These are phyloP conservation scores for Polia nebulosa DNA, from an alignment of 2,888 invertebrate species.

Conservation along the genomic window DNA sequence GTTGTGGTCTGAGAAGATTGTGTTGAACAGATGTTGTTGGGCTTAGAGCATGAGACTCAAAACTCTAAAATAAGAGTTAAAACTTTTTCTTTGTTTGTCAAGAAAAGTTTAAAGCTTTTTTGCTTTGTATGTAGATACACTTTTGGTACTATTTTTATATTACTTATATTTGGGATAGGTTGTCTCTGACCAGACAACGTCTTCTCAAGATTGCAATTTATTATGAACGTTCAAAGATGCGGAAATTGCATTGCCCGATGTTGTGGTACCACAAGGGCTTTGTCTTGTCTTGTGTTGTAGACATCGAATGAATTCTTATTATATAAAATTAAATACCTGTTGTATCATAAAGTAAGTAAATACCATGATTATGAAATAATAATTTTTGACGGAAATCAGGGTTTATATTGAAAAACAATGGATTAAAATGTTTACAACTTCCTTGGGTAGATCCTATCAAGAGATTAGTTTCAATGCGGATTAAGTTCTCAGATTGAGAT, in stretches of 20 bases:
- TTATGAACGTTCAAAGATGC: background rate
- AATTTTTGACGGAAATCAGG: background rate
- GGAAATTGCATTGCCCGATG: background rate
- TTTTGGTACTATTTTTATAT: background rate
- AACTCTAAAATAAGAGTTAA: background rate
- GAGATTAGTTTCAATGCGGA: conserved; percentile 33
- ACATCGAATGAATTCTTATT: background rate
- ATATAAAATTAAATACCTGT: too few relatives aligned
- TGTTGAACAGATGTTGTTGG: background rate
- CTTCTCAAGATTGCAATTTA: background rate
- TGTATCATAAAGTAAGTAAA: background rate
- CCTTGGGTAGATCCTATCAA: conserved; percentile 21
- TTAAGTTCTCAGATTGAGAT: conserved; percentile 27
- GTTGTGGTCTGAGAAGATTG: conserved; percentile 7
- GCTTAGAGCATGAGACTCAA: background rate
- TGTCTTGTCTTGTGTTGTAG: background rate
- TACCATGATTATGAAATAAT: background rate
- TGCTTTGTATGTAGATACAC: background rate
- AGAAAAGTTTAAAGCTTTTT: background rate
- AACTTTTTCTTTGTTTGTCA: background rate
- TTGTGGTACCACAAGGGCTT: background rate
- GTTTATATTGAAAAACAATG: background rate
- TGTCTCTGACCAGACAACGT: background rate
- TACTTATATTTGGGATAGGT: background rate
- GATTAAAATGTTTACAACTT: conserved; percentile 8